Base-by-base conservation (phyloP, 23 tunicate species). In the Trididemnum miniatum region DNA sequence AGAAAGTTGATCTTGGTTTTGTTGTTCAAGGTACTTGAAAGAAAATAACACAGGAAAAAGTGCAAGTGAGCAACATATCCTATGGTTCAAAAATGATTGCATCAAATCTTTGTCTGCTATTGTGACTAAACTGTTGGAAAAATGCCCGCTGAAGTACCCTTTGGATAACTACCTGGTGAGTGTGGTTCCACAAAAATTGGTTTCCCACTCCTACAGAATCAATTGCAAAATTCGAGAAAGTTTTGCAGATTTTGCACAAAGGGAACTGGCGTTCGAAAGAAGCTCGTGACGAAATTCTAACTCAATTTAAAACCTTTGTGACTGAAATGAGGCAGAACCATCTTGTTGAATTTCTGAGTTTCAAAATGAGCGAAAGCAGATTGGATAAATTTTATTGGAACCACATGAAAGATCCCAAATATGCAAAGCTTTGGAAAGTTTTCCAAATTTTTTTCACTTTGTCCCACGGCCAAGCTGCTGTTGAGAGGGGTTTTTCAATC, bases 321-420 rank as follows among this genome's bases (percentile, higher is more conserved):
- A 32, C 32, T 67, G 75, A 67, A 67, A 38, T 32, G 26, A 67
- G 32, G 20, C 75, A 67, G 32, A 31, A 67, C n/a, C 38, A 67
- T 32, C 37, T 67, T 31, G 18, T 7, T 31, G 75, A 67, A 38
- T 67, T 67, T 33, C 4, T 67, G 38, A 33, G 32, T 67, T 67
- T 67, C 38, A 32, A 33, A 5, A 67, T 67, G n/a, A 32, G 18
- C 25, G n/a, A 67, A 32, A 31, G 25, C 18, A 67, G 38, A 67
- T 32, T 67, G n/a, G 38, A 67, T 67, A 38, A 31, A 67, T 67
- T 67, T 67, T 67, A 67, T 67, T 67, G 75, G 38, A 67, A 67
- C 25, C 32, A 67, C 38, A 31, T 67, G 75, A 67, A 67, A 32
- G 38, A 67, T 67, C 9, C 9, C 12, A 31, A 67, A 32, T 32